Percentiles rank a stretch among this genome's conserved stretches.
Conservation (phyloP, 2,113 vertebrate species). For the Calonectris borealis region DNA sequence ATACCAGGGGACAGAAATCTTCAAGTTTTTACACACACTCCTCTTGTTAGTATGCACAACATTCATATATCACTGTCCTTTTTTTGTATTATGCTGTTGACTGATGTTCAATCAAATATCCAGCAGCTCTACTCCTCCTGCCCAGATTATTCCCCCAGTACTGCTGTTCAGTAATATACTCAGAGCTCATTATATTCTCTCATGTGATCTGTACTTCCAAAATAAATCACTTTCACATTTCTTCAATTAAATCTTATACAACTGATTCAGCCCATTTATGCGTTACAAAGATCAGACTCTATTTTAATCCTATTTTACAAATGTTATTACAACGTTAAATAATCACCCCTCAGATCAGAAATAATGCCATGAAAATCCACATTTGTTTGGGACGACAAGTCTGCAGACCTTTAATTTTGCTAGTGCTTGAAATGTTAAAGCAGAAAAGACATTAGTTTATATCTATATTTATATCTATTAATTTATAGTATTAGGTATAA, state of each 20-base stretch:
- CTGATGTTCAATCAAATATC: neutral
- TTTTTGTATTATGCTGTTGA: neutral
- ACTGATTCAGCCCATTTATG: neutral
- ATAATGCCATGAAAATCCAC: neutral
- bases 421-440: neutral
- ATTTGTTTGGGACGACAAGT: neutral
- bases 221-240: slow-evolving; percentile 21
- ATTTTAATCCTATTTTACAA: slow-evolving; percentile 14
- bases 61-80: neutral
- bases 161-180: neutral
- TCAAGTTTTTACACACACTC: neutral
- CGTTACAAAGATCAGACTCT: neutral
- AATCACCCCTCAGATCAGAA: neutral
- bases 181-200: neutral
- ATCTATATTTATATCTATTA: neutral
- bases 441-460: neutral
- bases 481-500: neutral
- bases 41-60: neutral
- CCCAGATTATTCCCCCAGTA: neutral
- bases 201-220: slow-evolving; percentile 7
- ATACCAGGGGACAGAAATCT: neutral
- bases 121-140: neutral
- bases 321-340: neutral
- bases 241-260: slow-evolving; percentile 33
- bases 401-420: neutral